Evolutionary conservation across 2,888 invertebrate genomes (phyloP), one percentile per base, ranked within the genome.

Genomic region (Euzophera pinguis): DNA sequence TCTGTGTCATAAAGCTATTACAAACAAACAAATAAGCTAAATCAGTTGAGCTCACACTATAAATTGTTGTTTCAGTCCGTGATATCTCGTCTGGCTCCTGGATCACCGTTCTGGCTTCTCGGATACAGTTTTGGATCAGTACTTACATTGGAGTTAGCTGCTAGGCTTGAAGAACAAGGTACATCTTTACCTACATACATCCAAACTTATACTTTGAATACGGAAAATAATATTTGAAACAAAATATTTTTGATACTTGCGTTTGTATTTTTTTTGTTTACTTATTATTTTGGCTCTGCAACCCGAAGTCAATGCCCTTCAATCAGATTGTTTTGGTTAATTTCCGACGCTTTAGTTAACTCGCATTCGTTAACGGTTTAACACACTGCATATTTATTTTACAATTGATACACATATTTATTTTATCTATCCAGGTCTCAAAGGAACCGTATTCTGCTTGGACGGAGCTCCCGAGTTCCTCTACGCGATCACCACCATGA

Each of bases 61-160:
- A 22, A 3, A 22, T 22, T 32, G 2, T 32, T 65, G 55, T 81
- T 88, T 32, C 69, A 95, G 94, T 84, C 92, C 62, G 90, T 95
- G 8, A 86, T 91, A 52, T 80, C 90, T 38, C 85, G 91, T 9
- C 73, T 93, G n/a, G 84, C 91, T 8, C 92, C 92, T 0, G 90
- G 91, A 13, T 91, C 93, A 32, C 91, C 92, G 0, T 98, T 95
- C 84, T 92, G 92, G 54, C 74, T 99, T 0, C 92, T 95, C 10
- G 98, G 96, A 1, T 98, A 99, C 87, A 99, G 98, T 10, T 98
- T 94, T 71, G 99, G 99, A 42, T 90, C 94, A 0, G 78, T 95
- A 16, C 89, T 97, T 14, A 94, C 95, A 0, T 80, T 98, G 53
- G 96, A 97, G 74, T 84, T 98, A 55, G 95, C 94, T 3, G 84